Evolutionary conservation across 2,797 vertebrate genomes (phyloP), one percentile per base, ranked within the genome.

Genomic region (Erpetoichthys calabaricus): DNA sequence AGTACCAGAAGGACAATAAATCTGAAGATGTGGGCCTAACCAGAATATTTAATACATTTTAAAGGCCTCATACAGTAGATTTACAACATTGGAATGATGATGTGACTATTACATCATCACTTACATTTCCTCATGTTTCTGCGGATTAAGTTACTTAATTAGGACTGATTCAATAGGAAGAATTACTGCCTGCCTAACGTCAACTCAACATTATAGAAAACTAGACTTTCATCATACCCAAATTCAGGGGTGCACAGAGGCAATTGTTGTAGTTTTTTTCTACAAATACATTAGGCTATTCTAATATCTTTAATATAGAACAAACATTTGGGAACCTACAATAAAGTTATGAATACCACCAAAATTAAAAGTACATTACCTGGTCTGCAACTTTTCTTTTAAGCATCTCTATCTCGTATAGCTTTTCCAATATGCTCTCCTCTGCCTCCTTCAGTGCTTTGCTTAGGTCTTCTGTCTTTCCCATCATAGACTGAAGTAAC

Each of bases 401-500:
- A 9, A 85, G 64, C 58, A 51, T 60, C 55, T 84, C 75, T 46
- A 80, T 49, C 8, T 82, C 72, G 0, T 65, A 60, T 0, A 72
- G 67, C 61, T 82, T 83, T 55, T 82, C 80, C 68, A 78, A 58
- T 51, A 73, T 81, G 56, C 67, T 61, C 8, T 78, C 75, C 44
- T 74, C 70, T 10, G 82, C 63, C 63, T 62, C 73, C 60, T 76
- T 60, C 3, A 86, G 72, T 0, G 79, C 81, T 51, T 74, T 68
- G 45, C 60, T 75, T 2, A 86, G 60, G 44, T 71, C 78, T 3
- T 63, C 9, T 53, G 56, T 85, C 79, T 56, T 83, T 85, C 44
- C 83, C 74, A 25, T 74, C 76, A 60, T 80, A 83, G 42, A 84
- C 69, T 68, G 86, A 81, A 4, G 81, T 5, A 3, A 70, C 75